Conservation (phyloP, 2,113 vertebrate genomes). For the Antennarius striatus region DNA sequence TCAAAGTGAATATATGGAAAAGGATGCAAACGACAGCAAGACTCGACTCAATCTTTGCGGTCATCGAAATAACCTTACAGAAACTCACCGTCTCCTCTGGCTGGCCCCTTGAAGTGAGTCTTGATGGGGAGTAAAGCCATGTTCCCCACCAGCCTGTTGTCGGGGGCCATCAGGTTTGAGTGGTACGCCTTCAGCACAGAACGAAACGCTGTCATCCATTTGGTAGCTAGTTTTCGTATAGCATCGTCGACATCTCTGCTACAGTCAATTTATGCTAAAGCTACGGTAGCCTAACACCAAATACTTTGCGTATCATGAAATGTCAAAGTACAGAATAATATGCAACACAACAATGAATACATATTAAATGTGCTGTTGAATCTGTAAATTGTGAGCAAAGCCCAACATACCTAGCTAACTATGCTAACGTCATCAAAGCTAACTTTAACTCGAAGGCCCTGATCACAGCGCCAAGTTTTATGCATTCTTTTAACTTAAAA, state of each 20-base stretch:
- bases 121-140: conserved; percentile 94
- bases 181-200: conserved; percentile 88
- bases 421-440: conserved; percentile 3
- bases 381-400: too few relatives aligned
- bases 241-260: background rate
- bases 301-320: too few relatives aligned
- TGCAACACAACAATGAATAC: too few relatives aligned
- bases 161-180: conserved; percentile 87
- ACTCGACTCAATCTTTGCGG: too few relatives aligned
- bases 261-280: background rate
- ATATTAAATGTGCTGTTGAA: too few relatives aligned
- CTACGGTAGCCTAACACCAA: too few relatives aligned
- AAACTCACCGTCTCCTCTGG: conserved; percentile 90
- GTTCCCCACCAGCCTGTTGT: conserved; percentile 92
- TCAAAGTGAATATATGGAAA: too few relatives aligned
- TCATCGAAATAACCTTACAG: background rate
- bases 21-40: too few relatives aligned
- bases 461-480: background rate
- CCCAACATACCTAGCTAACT: too few relatives aligned
- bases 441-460: conserved; percentile 9
- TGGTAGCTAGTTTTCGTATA: background rate
- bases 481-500: background rate
- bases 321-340: too few relatives aligned
- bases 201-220: background rate
- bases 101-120: conserved; percentile 97